phyloP scores from a whole-genome alignment of 2,888 invertebrate genomes.

The Drosophila kokeensis region DNA sequence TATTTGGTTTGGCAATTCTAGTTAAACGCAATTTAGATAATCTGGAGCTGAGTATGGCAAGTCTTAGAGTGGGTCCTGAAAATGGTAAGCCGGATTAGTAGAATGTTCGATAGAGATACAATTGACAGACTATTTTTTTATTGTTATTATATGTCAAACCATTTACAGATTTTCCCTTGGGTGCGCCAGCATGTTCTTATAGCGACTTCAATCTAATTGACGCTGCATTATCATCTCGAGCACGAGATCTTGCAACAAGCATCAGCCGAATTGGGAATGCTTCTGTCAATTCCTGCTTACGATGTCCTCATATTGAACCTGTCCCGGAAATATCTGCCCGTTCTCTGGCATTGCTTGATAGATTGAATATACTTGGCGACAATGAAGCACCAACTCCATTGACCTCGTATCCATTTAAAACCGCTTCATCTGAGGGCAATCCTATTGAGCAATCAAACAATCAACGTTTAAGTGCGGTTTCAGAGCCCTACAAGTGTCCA shows the following conservation, averaged over 20 bases:
- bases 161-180: slow-evolving; percentile 9
- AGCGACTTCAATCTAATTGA: slow-evolving; percentile 15
- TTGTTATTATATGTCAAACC: background rate
- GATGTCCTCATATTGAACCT: background rate
- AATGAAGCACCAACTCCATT: background rate
- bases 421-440: background rate
- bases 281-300: background rate
- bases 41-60: slow-evolving; percentile 9
- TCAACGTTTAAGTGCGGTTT: background rate
- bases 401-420: background rate
- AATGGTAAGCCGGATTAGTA: slow-evolving; percentile 6
- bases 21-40: slow-evolving; percentile 31
- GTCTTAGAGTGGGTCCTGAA: background rate
- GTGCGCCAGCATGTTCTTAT: background rate
- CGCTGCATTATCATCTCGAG: slow-evolving; percentile 1
- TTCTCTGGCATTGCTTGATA: slow-evolving; percentile 9
- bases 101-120: background rate
- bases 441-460: slow-evolving; percentile 1
- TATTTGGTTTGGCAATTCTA: background rate
- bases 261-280: background rate
- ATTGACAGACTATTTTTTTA: background rate
- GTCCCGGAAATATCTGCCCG: slow-evolving; percentile 2
- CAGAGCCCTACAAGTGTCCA: slow-evolving; percentile 50
- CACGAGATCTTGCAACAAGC: background rate
- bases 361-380: background rate